A percentile compares a stretch with the other conserved stretches of the same genome.
These are phyloP conservation scores for Hexactinellida sp. DNA, from an alignment of 37 sponge, comb jelly and placozoan species.

Conservation along the genomic window DNA sequence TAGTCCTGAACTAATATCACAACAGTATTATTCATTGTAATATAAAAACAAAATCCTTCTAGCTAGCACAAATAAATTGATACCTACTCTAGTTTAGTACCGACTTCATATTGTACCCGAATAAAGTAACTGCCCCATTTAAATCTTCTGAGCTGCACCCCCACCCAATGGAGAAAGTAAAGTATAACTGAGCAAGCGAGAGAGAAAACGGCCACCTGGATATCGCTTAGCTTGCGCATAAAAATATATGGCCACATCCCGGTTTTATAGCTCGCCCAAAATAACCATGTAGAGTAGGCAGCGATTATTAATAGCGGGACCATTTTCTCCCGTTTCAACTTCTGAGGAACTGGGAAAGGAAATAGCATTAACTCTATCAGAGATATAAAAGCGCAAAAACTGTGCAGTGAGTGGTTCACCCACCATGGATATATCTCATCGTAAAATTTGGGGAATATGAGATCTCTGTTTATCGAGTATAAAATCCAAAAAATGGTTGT, in stretches of 20 bases:
- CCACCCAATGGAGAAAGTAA: background rate
- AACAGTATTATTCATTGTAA: too few species aligned
- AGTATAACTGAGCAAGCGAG: background rate
- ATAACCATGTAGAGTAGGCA: background rate
- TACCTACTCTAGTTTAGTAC: background rate
- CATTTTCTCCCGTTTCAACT: background rate
- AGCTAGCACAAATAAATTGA: too few species aligned
- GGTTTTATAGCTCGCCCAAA: background rate
- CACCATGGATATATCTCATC: conserved; percentile 7
- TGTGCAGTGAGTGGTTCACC: background rate
- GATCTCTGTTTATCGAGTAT: background rate
- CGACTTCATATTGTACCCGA: background rate
- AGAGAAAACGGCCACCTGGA: background rate
- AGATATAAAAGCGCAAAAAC: background rate
- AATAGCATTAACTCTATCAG: background rate
- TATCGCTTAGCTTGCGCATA: background rate
- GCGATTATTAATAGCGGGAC: background rate
- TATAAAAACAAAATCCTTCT: too few species aligned
- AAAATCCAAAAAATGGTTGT: background rate
- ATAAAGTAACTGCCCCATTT: background rate
- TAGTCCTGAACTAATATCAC: too few species aligned
- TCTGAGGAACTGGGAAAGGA: background rate
- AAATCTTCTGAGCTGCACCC: background rate
- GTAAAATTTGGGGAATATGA: background rate
- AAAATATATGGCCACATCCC: background rate